A percentile compares a stretch with the other conserved stretches of the same genome.
Evolutionary conservation across 2,113 vertebrate species (phyloP).

Genomic region (Zosterops pallidus): DNA sequence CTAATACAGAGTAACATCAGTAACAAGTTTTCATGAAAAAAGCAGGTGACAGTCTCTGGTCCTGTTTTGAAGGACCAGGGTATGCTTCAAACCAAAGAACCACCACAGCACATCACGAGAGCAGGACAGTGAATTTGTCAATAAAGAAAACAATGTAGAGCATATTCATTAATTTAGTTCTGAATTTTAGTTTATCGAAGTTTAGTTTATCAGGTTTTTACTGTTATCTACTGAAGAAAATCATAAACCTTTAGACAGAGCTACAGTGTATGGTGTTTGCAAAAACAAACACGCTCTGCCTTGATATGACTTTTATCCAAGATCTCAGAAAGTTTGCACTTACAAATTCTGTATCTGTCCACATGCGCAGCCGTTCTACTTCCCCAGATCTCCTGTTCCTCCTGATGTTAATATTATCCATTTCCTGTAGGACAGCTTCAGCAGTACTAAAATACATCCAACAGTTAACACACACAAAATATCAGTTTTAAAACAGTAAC

Average conservation of each 20-base stretch:
- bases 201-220: neutral
- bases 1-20: neutral
- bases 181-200: neutral
- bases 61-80: neutral
- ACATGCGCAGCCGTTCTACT: conserved; percentile 97
- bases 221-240: neutral
- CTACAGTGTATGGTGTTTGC: neutral
- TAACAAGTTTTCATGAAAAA: neutral
- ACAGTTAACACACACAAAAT: neutral
- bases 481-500: neutral
- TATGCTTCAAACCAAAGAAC: neutral
- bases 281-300: neutral
- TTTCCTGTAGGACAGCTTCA: conserved; percentile 97
- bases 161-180: neutral
- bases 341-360: conserved; percentile 97
- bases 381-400: conserved; percentile 87
- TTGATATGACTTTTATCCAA: neutral
- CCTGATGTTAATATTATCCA: conserved; percentile 99
- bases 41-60: neutral
- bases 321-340: conserved; percentile 51
- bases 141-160: neutral
- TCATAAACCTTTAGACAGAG: neutral
- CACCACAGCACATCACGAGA: neutral
- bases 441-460: conserved; percentile 82
- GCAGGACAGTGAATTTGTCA: neutral